phyloP scores from a whole-genome alignment of 1,140 invertebrate species.

The Phymastichus coffea region DNA sequence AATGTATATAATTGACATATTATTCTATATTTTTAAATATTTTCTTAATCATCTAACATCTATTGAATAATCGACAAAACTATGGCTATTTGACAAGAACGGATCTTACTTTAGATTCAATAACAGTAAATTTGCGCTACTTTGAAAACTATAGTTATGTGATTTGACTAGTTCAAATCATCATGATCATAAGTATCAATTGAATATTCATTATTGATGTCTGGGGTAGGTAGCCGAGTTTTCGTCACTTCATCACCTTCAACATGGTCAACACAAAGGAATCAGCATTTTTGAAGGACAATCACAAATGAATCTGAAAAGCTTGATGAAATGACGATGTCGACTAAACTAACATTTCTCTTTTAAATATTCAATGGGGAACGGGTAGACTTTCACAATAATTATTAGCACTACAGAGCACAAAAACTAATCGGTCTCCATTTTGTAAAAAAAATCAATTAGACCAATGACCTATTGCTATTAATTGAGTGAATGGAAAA shows the following conservation, averaged over 20 bases:
- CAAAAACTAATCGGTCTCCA: slow-evolving; percentile 24
- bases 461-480: too few relatives aligned
- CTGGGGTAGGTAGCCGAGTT: not conserved
- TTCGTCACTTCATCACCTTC: slow-evolving; percentile 23
- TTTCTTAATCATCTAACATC: slow-evolving; percentile 2
- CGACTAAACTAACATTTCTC: slow-evolving; percentile 3
- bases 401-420: slow-evolving; percentile 22
- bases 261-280: too few relatives aligned
- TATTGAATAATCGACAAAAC: not conserved
- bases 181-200: slow-evolving; percentile 4
- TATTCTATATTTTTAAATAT: too few relatives aligned
- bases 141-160: not conserved
- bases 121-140: not conserved
- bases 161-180: slow-evolving; percentile 24
- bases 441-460: slow-evolving; percentile 11
- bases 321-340: slow-evolving; percentile 24
- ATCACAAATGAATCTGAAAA: slow-evolving; percentile 15
- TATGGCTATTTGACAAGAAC: slow-evolving; percentile 9
- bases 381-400: slow-evolving; percentile 24
- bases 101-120: not conserved
- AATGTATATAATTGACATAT: too few relatives aligned
- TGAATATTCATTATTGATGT: slow-evolving; percentile 8
- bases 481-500: too few relatives aligned
- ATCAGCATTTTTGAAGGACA: slow-evolving; percentile 7
- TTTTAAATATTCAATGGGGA: slow-evolving; percentile 15